These are phyloP conservation scores for Poicephalus gulielmi DNA, from an alignment of 2,113 vertebrate genomes.

Conservation along the genomic window DNA sequence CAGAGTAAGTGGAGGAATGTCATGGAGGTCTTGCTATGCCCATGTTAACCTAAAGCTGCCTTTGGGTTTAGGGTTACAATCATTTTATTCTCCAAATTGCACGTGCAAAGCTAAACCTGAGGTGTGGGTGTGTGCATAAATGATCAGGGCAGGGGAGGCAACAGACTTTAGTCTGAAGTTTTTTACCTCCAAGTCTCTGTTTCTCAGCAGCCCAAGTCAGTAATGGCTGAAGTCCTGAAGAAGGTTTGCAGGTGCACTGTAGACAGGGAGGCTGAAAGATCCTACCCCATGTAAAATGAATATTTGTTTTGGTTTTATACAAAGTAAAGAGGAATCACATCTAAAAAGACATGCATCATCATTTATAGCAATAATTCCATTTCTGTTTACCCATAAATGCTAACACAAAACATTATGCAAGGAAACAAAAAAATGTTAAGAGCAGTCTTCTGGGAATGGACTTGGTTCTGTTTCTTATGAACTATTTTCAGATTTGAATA, in stretches of 20 bases:
- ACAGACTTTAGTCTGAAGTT: background rate
- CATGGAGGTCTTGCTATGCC: background rate
- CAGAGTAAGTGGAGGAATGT: background rate
- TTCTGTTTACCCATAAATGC: background rate
- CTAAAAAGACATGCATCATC: background rate
- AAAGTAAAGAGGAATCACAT: background rate
- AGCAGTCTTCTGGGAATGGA: background rate
- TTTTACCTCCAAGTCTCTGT: background rate
- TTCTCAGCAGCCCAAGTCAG: background rate
- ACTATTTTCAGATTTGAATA: background rate
- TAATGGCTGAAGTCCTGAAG: background rate
- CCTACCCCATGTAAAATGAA: background rate
- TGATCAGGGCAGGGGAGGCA: background rate
- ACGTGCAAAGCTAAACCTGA: background rate
- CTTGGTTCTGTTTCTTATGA: background rate
- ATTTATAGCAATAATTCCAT: background rate
- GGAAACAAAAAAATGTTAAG: background rate
- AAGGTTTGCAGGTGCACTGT: background rate
- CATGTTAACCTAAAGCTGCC: background rate
- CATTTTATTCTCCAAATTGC: background rate
- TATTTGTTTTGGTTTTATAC: background rate
- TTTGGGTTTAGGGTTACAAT: background rate
- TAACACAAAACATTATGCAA: background rate
- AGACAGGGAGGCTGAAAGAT: background rate
- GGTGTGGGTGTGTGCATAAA: fast-evolving